A percentile compares a stretch with the other conserved stretches of the same genome.
Evolutionary conservation across 2,797 vertebrate species (phyloP).

Genomic region (Zenarchopterus dispar): DNA sequence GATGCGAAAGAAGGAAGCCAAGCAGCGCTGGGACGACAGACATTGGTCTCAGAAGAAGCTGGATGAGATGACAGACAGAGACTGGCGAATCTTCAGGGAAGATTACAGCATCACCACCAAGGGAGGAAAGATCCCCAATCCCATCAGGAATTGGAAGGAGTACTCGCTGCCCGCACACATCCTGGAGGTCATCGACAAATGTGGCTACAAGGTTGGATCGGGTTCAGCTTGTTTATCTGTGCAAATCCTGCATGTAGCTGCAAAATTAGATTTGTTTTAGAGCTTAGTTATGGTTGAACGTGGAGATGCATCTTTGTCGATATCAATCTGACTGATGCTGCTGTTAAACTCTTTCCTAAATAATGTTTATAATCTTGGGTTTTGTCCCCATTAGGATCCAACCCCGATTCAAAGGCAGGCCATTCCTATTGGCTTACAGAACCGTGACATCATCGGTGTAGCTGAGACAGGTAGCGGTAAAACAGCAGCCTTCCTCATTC

Average conservation of each 20-base stretch:
- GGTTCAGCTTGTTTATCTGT: not conserved
- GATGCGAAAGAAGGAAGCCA: slow-evolving; percentile 96
- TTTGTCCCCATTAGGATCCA: slow-evolving; percentile 84
- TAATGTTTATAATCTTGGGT: not conserved
- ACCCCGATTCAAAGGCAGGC: slow-evolving; percentile 98
- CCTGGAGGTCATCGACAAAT: slow-evolving; percentile 97
- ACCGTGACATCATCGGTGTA: slow-evolving; percentile 98
- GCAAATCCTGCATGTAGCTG: not conserved
- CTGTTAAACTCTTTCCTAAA: not conserved
- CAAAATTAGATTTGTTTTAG: not conserved
- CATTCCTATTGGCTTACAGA: slow-evolving; percentile 97
- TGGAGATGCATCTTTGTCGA: too few species aligned
- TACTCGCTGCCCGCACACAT: slow-evolving; percentile 93
- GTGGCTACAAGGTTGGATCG: slow-evolving; percentile 92
- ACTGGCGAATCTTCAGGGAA: slow-evolving; percentile 97
- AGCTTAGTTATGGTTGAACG: too few species aligned
- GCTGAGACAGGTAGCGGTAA: slow-evolving; percentile 97
- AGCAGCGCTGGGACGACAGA: slow-evolving; percentile 97
- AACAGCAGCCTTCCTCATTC: slow-evolving; percentile 97
- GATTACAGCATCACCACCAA: slow-evolving; percentile 99
- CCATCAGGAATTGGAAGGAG: slow-evolving; percentile 98
- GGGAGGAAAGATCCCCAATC: slow-evolving; percentile 97
- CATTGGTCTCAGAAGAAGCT: slow-evolving; percentile 99
- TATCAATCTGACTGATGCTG: too few species aligned
- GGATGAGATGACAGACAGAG: slow-evolving; percentile 98